phyloP scores from a whole-genome alignment of 1,140 invertebrate genomes.

The Heterodera schachtii region DNA sequence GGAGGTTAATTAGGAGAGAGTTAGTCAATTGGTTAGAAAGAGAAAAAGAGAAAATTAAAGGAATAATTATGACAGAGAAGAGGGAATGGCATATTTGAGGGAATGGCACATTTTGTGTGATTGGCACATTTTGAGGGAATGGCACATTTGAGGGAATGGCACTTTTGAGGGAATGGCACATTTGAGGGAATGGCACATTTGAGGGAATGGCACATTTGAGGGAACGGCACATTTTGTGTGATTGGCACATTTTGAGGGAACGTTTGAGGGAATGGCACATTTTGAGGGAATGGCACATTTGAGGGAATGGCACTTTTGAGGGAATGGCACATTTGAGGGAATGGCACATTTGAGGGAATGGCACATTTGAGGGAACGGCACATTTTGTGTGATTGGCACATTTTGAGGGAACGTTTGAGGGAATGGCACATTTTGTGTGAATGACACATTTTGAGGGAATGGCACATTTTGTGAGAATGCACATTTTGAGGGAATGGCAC shows the following conservation, averaged over 20 bases:
- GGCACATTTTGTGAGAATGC: no score
- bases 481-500: no score
- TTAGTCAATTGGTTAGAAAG: background rate
- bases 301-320: no score
- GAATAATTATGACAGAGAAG: background rate
- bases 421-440: no score
- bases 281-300: background rate
- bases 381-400: no score
- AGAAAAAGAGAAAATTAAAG: background rate
- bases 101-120: background rate
- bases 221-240: background rate
- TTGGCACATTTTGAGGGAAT: background rate
- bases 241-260: background rate
- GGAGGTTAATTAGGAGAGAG: slow-evolving; percentile 1
- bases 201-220: background rate
- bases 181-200: background rate
- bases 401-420: no score
- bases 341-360: no score
- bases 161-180: no score
- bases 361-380: no score
- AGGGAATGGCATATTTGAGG: background rate
- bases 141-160: no score
- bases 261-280: background rate
- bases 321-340: no score
- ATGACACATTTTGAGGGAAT: no score